phyloP scores from a whole-genome alignment of 2,113 vertebrate species.

The Cariama cristata region DNA sequence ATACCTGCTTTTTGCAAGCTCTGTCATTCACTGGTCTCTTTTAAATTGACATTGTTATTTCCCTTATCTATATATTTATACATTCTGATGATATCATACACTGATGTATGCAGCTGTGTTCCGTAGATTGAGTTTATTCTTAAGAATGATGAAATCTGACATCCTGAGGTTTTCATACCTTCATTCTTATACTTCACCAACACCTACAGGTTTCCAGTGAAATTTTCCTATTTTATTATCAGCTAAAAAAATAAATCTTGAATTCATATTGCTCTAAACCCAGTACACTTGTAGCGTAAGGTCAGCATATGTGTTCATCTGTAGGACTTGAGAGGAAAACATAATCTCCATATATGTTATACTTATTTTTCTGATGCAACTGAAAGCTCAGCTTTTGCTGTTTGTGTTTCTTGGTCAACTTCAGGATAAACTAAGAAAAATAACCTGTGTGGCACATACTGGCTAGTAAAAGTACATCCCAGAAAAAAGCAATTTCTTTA shows the following conservation, averaged over 20 bases:
- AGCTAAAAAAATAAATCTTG: not conserved
- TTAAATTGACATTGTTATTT: not conserved
- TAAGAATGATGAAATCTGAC: not conserved
- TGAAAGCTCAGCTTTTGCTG: not conserved
- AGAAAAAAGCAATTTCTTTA: not conserved
- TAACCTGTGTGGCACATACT: not conserved
- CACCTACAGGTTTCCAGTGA: not conserved
- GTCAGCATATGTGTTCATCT: accelerated
- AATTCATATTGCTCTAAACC: not conserved
- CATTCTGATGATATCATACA: not conserved
- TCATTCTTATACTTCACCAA: not conserved
- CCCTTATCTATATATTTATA: not conserved
- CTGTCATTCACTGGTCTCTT: not conserved
- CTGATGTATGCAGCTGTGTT: not conserved
- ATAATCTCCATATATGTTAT: not conserved
- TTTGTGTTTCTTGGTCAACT: not conserved
- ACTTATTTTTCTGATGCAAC: not conserved
- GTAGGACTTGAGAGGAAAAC: not conserved
- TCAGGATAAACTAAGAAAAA: not conserved
- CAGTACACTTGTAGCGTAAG: not conserved
- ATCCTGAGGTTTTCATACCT: not conserved
- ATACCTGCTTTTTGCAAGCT: not conserved
- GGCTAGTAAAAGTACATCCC: not conserved
- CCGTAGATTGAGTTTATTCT: not conserved
- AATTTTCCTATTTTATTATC: not conserved